These are phyloP conservation scores for Oxycera nigricornis DNA, from an alignment of 2,888 invertebrate genomes.

Conservation along the genomic window DNA sequence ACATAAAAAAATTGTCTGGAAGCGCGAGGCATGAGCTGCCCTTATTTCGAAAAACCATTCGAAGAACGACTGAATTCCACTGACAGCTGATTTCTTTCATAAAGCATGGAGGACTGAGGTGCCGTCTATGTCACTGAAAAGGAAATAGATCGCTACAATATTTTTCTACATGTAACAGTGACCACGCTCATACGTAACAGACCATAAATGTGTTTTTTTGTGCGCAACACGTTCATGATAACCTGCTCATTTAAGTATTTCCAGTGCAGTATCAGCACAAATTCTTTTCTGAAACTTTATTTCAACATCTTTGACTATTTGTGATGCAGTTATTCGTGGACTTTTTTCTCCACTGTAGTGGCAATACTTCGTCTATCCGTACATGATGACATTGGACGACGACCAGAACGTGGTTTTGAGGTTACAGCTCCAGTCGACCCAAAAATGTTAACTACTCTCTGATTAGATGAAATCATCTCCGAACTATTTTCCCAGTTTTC, in stretches of 20 bases:
- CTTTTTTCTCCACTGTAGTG: not conserved
- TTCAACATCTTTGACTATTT: not conserved
- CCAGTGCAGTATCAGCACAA: not conserved
- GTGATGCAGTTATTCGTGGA: not conserved
- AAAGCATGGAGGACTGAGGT: no score
- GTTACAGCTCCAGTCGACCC: not conserved
- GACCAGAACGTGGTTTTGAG: not conserved
- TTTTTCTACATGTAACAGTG: no score
- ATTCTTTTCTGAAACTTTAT: not conserved
- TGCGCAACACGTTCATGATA: not conserved
- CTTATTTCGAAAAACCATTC: no score
- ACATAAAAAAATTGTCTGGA: no score
- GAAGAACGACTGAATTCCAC: no score
- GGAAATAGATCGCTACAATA: no score
- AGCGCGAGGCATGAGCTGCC: no score
- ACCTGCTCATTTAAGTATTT: not conserved
- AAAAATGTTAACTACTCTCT: no score
- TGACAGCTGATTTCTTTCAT: no score
- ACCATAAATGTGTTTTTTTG: not conserved
- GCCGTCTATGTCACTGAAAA: no score
- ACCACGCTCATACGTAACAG: no score
- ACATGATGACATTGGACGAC: not conserved
- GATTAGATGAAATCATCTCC: not conserved
- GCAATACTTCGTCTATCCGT: not conserved
- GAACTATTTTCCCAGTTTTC: not conserved